Conservation (phyloP, 2,797 vertebrate species). For the Alectoris magna region DNA sequence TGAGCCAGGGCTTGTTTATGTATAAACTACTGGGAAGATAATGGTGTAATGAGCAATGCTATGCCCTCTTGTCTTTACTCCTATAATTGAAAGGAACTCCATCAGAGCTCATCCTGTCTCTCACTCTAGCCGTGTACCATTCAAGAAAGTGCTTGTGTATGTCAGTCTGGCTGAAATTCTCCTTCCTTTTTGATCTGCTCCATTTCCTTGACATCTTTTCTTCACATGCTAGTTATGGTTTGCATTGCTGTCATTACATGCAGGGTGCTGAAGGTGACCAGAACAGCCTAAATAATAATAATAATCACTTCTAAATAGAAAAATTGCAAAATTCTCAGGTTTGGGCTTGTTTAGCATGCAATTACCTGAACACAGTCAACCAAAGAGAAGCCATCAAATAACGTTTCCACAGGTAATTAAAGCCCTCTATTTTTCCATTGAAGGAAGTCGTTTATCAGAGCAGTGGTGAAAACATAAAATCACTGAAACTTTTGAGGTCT, state of each 20-base stretch:
- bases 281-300: background rate
- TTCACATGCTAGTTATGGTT: background rate
- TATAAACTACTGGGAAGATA: background rate
- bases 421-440: fast-evolving
- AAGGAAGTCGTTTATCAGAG: background rate
- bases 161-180: background rate
- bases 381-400: background rate
- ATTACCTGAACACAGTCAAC: background rate
- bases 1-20: background rate
- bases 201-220: background rate
- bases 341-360: background rate
- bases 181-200: background rate
- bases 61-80: background rate
- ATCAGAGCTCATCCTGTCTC: background rate
- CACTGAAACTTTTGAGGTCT: background rate
- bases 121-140: background rate
- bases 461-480: constrained; percentile 8
- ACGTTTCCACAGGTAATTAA: background rate
- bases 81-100: background rate
- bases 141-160: background rate
- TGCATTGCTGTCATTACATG: background rate
- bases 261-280: background rate
- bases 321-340: background rate
- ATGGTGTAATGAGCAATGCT: background rate
- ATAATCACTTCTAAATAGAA: background rate